Conservation (phyloP, 2,888 invertebrate genomes). For the Chrysotoxum bicinctum region DNA sequence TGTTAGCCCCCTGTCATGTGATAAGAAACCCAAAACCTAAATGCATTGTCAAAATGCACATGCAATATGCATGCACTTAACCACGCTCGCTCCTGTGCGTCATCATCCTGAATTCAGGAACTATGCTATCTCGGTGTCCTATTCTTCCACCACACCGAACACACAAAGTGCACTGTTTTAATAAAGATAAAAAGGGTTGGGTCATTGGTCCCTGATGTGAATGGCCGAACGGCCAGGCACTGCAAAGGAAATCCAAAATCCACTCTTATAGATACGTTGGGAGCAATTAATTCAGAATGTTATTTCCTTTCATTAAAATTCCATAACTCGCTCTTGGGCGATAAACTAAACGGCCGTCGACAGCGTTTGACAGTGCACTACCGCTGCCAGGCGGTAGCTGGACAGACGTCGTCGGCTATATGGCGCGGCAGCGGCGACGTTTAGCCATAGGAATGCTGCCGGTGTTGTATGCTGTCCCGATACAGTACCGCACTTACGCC, state of each 20-base stretch:
- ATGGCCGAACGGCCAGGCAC: constrained; percentile 25
- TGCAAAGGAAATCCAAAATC: constrained; percentile 55
- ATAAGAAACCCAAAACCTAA: constrained; percentile 25
- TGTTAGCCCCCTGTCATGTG: not conserved
- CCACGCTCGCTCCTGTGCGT: not conserved
- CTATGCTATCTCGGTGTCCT: not conserved
- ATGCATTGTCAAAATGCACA: constrained; percentile 17
- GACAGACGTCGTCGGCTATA: constrained; percentile 3
- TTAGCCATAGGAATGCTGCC: constrained; percentile 64
- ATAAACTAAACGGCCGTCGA: constrained; percentile 67
- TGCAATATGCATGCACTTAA: constrained; percentile 22
- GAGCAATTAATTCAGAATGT: constrained; percentile 71
- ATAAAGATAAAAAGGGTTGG: constrained; percentile 58
- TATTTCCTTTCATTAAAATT: constrained; percentile 72
- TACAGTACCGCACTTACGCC: constrained; percentile 58
- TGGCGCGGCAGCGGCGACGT: constrained; percentile 15
- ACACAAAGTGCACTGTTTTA: constrained; percentile 1
- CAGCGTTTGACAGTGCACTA: constrained; percentile 57
- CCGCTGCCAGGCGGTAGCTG: not conserved
- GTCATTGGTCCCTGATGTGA: constrained; percentile 54
- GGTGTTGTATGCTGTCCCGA: constrained; percentile 41
- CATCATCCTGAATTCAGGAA: constrained; percentile 20
- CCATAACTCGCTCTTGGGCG: constrained; percentile 68
- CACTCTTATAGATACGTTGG: constrained; percentile 40
- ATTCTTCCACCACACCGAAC: not conserved